Percentiles rank a stretch among this genome's conserved stretches.
These are phyloP conservation scores for Hirtodrosophila confusa DNA, from an alignment of 2,888 invertebrate genomes.

Conservation along the genomic window DNA sequence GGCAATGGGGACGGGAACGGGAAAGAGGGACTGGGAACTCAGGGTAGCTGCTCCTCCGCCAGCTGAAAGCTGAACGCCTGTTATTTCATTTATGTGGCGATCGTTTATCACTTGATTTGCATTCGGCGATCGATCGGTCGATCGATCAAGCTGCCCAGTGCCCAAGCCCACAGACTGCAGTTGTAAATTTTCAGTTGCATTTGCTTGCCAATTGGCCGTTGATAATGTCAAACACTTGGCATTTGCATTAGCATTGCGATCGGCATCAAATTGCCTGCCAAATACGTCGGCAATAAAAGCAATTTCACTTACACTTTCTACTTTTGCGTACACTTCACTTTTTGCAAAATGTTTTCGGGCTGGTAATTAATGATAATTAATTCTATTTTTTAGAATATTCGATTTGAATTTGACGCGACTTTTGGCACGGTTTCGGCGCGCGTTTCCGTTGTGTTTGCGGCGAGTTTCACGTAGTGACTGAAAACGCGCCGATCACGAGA, in stretches of 20 bases:
- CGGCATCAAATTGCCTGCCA: conserved; percentile 21
- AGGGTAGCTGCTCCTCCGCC: conserved; percentile 54
- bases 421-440: conserved; percentile 45
- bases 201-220: conserved; percentile 41
- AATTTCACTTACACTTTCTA: conserved; percentile 74
- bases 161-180: neutral
- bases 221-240: conserved; percentile 72
- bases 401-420: conserved; percentile 25
- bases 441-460: conserved; percentile 57
- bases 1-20: neutral
- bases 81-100: conserved; percentile 78
- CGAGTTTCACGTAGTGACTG: conserved; percentile 67
- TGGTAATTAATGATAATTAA: conserved; percentile 15
- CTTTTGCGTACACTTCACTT: conserved; percentile 26
- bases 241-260: conserved; percentile 41
- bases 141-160: conserved; percentile 15
- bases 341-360: conserved; percentile 1
- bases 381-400: conserved; percentile 4
- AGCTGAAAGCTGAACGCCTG: conserved; percentile 76
- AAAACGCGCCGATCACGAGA: conserved; percentile 46
- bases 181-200: conserved; percentile 39
- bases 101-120: conserved; percentile 82
- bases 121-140: conserved; percentile 53
- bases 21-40: conserved; percentile 40
- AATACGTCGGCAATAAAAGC: conserved; percentile 9